Percentiles rank a stretch among this genome's conserved stretches.
Evolutionary conservation across 2,113 vertebrate species (phyloP).

Genomic region (Leuciscus idus): DNA sequence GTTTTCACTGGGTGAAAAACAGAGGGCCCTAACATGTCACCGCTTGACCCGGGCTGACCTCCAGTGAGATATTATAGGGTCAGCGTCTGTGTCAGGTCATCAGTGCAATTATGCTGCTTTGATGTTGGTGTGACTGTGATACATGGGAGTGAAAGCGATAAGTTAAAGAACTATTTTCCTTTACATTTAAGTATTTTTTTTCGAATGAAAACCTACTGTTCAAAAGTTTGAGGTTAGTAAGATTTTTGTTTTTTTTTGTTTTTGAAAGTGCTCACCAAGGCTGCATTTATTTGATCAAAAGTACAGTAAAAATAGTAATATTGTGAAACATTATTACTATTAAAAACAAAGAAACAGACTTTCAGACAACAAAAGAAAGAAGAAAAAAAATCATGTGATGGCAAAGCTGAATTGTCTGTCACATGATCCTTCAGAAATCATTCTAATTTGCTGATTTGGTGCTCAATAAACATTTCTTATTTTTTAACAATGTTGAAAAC

Average conservation of each 20-base stretch:
- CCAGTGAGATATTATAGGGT: slow-evolving; percentile 51
- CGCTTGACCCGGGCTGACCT: slow-evolving; percentile 46
- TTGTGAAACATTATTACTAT: neutral
- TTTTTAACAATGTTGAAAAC: neutral
- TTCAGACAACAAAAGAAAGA: no score
- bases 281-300: neutral
- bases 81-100: slow-evolving; percentile 22
- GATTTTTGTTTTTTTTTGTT: neutral
- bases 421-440: neutral
- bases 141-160: neutral
- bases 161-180: neutral
- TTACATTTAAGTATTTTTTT: neutral
- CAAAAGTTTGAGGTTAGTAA: neutral
- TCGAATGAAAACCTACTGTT: neutral
- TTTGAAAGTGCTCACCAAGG: neutral
- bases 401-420: neutral
- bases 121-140: slow-evolving; percentile 15
- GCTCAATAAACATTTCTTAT: neutral
- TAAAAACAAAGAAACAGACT: no score
- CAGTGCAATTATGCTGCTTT: slow-evolving; percentile 49
- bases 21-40: slow-evolving; percentile 52
- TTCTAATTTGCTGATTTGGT: neutral
- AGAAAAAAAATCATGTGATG: neutral
- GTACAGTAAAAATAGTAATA: neutral
- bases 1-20: slow-evolving; percentile 53